Evolutionary conservation across 2,888 invertebrate genomes (phyloP).

Genomic region (Ochlodes sylvanus): DNA sequence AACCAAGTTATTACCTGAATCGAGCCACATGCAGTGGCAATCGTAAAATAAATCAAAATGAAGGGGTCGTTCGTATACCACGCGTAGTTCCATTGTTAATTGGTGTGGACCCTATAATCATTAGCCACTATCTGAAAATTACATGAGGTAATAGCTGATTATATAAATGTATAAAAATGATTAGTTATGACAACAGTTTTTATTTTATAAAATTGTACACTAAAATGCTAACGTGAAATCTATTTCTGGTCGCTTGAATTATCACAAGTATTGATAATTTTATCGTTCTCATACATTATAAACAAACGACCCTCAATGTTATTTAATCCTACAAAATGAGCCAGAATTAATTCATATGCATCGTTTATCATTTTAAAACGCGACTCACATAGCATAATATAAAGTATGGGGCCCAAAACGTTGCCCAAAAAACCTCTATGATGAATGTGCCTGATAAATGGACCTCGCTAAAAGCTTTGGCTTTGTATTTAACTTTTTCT

Average conservation of each 20-base stretch:
- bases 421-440: constrained; percentile 36
- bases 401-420: constrained; percentile 37
- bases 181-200: neutral
- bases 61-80: constrained; percentile 4
- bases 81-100: constrained; percentile 23
- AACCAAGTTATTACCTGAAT: constrained; percentile 1
- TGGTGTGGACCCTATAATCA: neutral
- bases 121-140: neutral
- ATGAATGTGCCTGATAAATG: constrained; percentile 40
- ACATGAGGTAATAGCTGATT: neutral
- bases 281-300: constrained; percentile 28
- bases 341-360: constrained; percentile 33
- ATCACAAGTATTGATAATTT: constrained; percentile 13
- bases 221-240: neutral
- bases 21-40: constrained; percentile 23
- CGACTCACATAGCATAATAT: constrained; percentile 32
- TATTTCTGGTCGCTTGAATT: neutral
- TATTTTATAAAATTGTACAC: neutral
- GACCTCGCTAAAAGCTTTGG: constrained; percentile 36
- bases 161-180: neutral
- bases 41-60: constrained; percentile 31
- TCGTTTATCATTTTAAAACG: constrained; percentile 38
- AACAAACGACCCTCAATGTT: constrained; percentile 30
- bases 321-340: constrained; percentile 37
- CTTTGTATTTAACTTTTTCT: constrained; percentile 28